A percentile compares a stretch with the other conserved stretches of the same genome.
phyloP scores from a whole-genome alignment of 2,797 vertebrate species.

The Cryptoblepharus egeriae region DNA sequence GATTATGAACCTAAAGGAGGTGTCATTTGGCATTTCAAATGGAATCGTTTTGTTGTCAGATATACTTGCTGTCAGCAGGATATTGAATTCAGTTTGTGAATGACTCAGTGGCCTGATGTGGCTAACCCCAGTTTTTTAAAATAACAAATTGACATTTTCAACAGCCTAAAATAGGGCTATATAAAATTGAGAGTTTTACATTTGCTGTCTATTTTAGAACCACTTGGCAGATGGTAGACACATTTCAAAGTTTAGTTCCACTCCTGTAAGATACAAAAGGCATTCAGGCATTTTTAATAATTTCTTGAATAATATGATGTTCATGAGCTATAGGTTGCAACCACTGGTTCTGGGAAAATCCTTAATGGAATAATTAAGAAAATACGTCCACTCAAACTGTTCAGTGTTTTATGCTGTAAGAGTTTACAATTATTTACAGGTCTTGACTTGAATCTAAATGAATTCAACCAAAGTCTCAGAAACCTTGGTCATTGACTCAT shows the following conservation, averaged over 20 bases:
- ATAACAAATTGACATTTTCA: not conserved
- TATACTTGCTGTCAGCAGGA: not conserved
- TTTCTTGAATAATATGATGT: not conserved
- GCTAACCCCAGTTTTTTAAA: not conserved
- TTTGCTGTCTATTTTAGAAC: constrained; percentile 10
- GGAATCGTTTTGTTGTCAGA: not conserved
- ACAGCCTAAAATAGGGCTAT: too few relatives aligned
- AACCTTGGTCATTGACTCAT: too few relatives aligned
- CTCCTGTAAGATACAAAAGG: not conserved
- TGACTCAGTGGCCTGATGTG: not conserved
- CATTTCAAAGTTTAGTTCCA: not conserved
- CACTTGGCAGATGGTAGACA: not conserved
- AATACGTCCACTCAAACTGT: not conserved
- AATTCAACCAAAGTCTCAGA: too few relatives aligned
- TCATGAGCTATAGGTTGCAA: not conserved
- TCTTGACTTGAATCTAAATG: not conserved
- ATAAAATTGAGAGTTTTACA: not conserved
- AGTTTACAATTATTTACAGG: rapidly evolving
- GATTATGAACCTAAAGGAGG: not conserved
- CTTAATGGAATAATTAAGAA: not conserved
- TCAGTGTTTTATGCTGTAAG: rapidly evolving
- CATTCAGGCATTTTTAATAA: too few relatives aligned
- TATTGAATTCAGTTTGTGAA: not conserved
- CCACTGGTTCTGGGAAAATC: rapidly evolving
- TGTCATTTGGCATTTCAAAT: not conserved